These are phyloP conservation scores for Dendrolimus pini DNA, from an alignment of 2,888 invertebrate species.

Conservation along the genomic window DNA sequence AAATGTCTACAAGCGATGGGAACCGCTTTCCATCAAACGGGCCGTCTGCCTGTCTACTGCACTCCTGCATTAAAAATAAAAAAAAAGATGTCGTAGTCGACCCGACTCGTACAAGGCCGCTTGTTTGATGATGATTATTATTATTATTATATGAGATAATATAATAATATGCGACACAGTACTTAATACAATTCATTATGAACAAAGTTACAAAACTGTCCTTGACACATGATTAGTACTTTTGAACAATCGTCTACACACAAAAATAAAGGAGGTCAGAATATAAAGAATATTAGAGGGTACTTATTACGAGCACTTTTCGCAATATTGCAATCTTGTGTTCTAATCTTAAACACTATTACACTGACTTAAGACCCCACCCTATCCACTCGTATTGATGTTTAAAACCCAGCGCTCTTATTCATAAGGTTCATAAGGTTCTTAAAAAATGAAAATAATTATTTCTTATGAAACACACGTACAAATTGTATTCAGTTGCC, in stretches of 20 bases:
- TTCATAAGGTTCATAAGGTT: no score
- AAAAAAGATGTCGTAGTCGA: neutral
- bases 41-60: neutral
- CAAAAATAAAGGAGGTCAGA: neutral
- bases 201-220: neutral
- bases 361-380: no score
- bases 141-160: no score
- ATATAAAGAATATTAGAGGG: neutral
- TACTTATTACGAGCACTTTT: neutral
- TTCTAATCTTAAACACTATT: slow-evolving; percentile 6
- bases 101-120: no score
- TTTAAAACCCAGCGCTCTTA: no score
- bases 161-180: neutral
- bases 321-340: neutral
- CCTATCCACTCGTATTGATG: no score
- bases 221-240: neutral
- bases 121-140: no score
- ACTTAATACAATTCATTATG: neutral
- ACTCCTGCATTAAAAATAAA: neutral
- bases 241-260: neutral
- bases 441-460: no score
- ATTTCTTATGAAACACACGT: no score
- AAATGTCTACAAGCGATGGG: neutral
- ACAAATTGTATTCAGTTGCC: no score
- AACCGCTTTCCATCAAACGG: neutral